Percentiles rank a stretch among this genome's conserved stretches.
phyloP scores from a whole-genome alignment of 2,113 vertebrate genomes.

The Chlamydotis undulata region DNA sequence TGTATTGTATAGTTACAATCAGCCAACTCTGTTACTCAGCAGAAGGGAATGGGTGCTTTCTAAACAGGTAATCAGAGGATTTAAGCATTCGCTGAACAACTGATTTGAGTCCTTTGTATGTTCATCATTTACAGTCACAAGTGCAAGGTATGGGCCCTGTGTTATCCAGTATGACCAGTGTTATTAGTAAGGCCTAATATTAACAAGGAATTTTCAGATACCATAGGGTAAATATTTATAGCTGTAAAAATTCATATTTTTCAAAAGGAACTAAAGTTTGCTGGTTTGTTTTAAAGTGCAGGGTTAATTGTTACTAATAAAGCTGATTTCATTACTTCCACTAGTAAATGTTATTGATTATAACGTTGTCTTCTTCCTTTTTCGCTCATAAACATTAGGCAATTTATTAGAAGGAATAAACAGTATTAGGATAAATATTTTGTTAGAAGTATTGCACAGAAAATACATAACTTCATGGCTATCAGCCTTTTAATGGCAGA shows the following conservation, averaged over 20 bases:
- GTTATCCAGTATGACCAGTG: not conserved
- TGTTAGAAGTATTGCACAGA: not conserved
- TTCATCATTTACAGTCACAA: not conserved
- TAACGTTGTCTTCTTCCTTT: not conserved
- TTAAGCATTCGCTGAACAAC: not conserved
- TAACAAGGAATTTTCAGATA: not conserved
- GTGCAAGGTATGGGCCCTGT: accelerated
- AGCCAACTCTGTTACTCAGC: not conserved
- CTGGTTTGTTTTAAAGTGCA: not conserved
- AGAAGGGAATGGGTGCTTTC: not conserved
- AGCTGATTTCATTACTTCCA: not conserved
- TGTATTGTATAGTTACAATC: not conserved
- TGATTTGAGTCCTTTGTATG: accelerated
- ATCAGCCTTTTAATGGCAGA: not conserved
- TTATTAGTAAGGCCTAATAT: not conserved
- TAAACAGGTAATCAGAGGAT: not conserved
- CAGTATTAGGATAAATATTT: not conserved
- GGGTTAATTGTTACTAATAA: not conserved
- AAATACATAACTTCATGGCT: not conserved
- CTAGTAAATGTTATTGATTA: not conserved
- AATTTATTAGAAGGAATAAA: not conserved
- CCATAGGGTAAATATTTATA: not conserved
- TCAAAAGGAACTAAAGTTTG: not conserved
- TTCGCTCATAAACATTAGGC: not conserved
- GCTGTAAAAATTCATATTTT: not conserved